Conservation (phyloP, 2,888 invertebrate species). For the Eudiplozoon nipponicum region DNA sequence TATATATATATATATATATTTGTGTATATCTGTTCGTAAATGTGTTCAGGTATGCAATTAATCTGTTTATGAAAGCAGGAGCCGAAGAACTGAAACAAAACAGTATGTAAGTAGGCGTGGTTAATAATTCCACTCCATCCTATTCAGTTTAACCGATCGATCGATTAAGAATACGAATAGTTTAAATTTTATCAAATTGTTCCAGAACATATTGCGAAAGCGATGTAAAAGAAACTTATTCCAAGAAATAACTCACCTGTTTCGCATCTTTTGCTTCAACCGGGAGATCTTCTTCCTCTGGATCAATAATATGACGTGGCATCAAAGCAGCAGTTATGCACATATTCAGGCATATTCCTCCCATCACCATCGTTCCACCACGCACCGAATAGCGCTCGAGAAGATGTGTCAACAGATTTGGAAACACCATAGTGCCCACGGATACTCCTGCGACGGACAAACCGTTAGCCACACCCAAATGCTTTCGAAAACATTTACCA, state of each 20-base stretch:
- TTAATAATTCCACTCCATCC: too few relatives aligned
- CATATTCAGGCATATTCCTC: slow-evolving; percentile 8
- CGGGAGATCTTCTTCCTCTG: slow-evolving; percentile 2
- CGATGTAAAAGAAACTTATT: not conserved
- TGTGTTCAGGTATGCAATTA: too few relatives aligned
- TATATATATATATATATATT: too few relatives aligned
- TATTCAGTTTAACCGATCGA: too few relatives aligned
- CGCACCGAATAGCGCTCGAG: slow-evolving; percentile 9
- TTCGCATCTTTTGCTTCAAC: not conserved
- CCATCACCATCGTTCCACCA: slow-evolving; percentile 9
- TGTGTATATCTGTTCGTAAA: too few relatives aligned
- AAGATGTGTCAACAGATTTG: slow-evolving; percentile 7
- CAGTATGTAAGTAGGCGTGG: too few relatives aligned
- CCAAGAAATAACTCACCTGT: not conserved
- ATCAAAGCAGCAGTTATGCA: slow-evolving; percentile 12
- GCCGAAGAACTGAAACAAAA: too few relatives aligned
- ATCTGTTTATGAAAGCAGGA: too few relatives aligned
- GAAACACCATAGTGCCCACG: slow-evolving; percentile 12
- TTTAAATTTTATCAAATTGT: too few relatives aligned
- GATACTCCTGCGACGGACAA: slow-evolving; percentile 9
- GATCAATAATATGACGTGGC: slow-evolving; percentile 9
- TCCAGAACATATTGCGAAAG: too few relatives aligned
- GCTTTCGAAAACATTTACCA: slow-evolving; percentile 13
- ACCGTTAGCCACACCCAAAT: slow-evolving; percentile 13
- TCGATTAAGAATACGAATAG: too few relatives aligned